Conservation (phyloP, 2,113 vertebrate species). For the Condylura cristata region DNA sequence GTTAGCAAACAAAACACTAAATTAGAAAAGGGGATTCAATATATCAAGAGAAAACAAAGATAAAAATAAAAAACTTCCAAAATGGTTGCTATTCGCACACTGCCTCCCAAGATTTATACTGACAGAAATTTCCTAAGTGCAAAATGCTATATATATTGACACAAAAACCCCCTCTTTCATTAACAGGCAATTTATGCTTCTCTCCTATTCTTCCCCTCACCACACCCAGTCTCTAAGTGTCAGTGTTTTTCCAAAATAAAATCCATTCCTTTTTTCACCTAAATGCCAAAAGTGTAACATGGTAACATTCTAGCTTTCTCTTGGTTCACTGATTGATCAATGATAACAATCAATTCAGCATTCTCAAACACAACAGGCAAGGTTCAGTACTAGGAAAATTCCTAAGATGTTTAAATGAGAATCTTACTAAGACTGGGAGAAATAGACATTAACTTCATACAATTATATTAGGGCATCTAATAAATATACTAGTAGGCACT, state of each 20-base stretch:
- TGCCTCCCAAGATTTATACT: not conserved
- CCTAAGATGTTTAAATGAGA: not conserved
- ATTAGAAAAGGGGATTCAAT: not conserved
- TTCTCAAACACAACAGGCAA: not conserved
- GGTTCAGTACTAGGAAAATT: not conserved
- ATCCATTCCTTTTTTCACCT: not conserved
- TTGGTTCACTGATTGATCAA: not conserved
- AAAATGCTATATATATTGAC: not conserved
- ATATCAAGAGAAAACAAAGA: conserved; percentile 14
- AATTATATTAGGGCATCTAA: conserved; percentile 15
- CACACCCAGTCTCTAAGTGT: not conserved
- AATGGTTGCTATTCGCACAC: not conserved
- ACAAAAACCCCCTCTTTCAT: not conserved
- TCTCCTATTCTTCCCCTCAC: not conserved
- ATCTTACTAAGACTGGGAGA: not conserved
- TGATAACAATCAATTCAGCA: not conserved
- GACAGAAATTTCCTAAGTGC: not conserved
- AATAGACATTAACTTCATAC: not conserved
- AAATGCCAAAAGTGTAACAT: conserved; percentile 6
- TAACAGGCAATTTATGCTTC: conserved; percentile 27
- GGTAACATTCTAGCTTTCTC: not conserved
- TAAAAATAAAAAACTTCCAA: not conserved
- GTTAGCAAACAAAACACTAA: not conserved
- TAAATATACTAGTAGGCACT: conserved; percentile 47
- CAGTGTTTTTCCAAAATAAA: not conserved